A percentile compares a stretch with the other conserved stretches of the same genome.
Evolutionary conservation across 1,140 invertebrate species (phyloP).

Genomic region (Drosophila biarmipes): DNA sequence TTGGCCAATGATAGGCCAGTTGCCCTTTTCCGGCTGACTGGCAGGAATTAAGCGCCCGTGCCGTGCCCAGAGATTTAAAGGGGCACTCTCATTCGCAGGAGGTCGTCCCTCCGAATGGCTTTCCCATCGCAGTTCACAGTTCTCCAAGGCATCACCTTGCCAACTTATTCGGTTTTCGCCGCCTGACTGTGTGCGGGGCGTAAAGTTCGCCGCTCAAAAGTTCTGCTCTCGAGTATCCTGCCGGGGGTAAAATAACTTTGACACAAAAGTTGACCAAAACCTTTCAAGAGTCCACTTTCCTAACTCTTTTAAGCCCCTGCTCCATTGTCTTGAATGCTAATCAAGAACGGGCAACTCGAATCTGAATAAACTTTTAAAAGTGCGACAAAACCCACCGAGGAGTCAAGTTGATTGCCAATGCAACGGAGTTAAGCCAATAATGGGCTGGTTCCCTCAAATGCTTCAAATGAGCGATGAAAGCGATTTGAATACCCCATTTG

Average conservation of each 20-base stretch:
- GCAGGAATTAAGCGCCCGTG: slow-evolving; percentile 31
- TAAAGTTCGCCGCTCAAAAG: slow-evolving; percentile 71
- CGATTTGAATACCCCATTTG: background rate
- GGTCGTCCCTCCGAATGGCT: slow-evolving; percentile 9
- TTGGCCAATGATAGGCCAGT: slow-evolving; percentile 51
- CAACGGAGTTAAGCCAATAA: slow-evolving; percentile 21
- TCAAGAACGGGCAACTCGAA: slow-evolving; percentile 44
- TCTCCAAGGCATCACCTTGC: slow-evolving; percentile 35
- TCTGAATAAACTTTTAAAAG: slow-evolving; percentile 47
- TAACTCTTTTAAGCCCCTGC: slow-evolving; percentile 14
- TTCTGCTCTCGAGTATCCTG: slow-evolving; percentile 58
- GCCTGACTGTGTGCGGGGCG: slow-evolving; percentile 56
- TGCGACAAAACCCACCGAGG: slow-evolving; percentile 21
- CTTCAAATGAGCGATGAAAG: background rate
- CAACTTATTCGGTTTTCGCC: slow-evolving; percentile 45
- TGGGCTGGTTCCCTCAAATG: background rate
- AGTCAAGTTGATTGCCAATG: slow-evolving; percentile 37
- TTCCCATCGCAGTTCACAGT: background rate
- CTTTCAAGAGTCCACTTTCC: slow-evolving; percentile 45
- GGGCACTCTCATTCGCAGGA: slow-evolving; percentile 13
- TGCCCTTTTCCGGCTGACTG: slow-evolving; percentile 43
- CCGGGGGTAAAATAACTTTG: slow-evolving; percentile 74
- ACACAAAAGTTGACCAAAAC: slow-evolving; percentile 54
- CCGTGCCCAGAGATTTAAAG: slow-evolving; percentile 16
- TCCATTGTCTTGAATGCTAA: slow-evolving; percentile 53